A percentile compares a stretch with the other conserved stretches of the same genome.
phyloP scores from a whole-genome alignment of 2,797 vertebrate species.

The Chromobotia macracanthus region DNA sequence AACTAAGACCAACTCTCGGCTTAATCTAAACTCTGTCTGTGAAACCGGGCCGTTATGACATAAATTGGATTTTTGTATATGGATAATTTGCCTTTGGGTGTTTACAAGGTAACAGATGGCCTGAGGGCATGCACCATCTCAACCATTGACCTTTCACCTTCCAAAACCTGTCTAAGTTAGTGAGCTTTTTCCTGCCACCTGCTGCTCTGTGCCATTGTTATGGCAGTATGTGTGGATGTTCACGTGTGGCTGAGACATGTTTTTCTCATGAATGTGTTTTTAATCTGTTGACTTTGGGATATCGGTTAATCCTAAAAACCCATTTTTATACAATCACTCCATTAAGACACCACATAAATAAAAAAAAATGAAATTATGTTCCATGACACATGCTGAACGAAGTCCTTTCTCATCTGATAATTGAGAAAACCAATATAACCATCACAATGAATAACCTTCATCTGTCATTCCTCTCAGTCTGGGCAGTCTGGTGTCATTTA shows the following conservation, averaged over 20 bases:
- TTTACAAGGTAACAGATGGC: constrained; percentile 76
- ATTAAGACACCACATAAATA: not conserved
- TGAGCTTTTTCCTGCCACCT: constrained; percentile 4
- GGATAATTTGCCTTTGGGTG: constrained; percentile 59
- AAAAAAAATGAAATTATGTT: not conserved
- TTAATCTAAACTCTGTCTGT: too few relatives aligned
- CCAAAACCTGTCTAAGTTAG: constrained; percentile 11
- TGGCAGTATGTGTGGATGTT: constrained; percentile 14
- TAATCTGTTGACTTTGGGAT: not conserved
- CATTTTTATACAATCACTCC: not conserved
- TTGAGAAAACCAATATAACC: constrained; percentile 3
- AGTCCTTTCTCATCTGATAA: not conserved
- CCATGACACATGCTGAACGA: not conserved
- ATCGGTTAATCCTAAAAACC: not conserved
- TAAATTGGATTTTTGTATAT: not conserved
- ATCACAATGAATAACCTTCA: not conserved
- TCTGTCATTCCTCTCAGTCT: constrained; percentile 5
- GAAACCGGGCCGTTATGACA: not conserved
- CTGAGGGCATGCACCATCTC: constrained; percentile 66
- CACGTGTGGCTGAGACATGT: not conserved
- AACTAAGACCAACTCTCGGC: too few relatives aligned
- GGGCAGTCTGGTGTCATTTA: not conserved
- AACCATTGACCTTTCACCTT: constrained; percentile 39
- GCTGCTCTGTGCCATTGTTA: constrained; percentile 3
- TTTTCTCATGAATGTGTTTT: constrained; percentile 15